Conservation (phyloP, 1,140 invertebrate genomes). For the Trichoplusia ni region DNA sequence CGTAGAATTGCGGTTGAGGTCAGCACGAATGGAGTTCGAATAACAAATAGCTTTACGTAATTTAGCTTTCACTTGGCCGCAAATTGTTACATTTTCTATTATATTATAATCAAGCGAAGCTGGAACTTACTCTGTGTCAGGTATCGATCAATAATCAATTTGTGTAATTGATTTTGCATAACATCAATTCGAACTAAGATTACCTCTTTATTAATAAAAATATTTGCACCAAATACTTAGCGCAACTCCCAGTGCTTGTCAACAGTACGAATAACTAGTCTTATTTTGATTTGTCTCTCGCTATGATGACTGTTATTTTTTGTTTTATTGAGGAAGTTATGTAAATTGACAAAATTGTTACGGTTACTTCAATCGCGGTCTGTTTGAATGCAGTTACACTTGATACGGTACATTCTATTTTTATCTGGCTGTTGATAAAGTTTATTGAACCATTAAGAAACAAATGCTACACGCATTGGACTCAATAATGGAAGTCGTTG, state of each 20-base stretch:
- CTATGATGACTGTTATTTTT: not conserved
- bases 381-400: not conserved
- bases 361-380: not conserved
- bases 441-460: too few species aligned
- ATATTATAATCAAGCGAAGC: not conserved
- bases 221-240: too few species aligned
- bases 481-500: too few species aligned
- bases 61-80: slow-evolving; percentile 42
- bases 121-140: not conserved
- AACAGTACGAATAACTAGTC: not conserved
- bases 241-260: too few species aligned
- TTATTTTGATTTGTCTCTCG: not conserved
- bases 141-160: not conserved
- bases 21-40: slow-evolving; percentile 34
- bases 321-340: not conserved
- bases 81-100: slow-evolving; percentile 25
- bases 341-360: not conserved
- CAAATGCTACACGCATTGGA: too few species aligned
- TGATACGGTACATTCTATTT: too few species aligned
- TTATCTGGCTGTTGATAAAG: too few species aligned
- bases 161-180: not conserved
- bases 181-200: too few species aligned
- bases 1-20: slow-evolving; percentile 33
- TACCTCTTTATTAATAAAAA: too few species aligned
- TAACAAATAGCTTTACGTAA: slow-evolving; percentile 46